Evolutionary conservation across 2,888 invertebrate species (phyloP).

Genomic region (Chloroclysta siterata): DNA sequence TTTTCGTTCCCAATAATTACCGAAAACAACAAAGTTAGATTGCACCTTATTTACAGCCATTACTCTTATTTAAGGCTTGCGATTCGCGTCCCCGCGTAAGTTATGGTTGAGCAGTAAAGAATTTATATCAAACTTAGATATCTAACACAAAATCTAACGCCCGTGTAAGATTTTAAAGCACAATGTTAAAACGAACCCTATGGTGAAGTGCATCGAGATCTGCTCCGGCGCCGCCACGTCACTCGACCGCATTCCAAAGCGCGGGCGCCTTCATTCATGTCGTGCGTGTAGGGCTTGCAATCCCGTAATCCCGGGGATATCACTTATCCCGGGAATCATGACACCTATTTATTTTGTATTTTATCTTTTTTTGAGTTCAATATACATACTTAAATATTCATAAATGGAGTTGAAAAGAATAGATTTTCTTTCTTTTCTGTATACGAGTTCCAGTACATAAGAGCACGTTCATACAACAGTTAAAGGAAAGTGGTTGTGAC

Average conservation of each 20-base stretch:
- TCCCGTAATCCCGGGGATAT: conserved; percentile 20
- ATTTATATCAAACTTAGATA: background rate
- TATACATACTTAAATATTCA: too few species aligned
- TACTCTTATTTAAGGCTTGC: too few species aligned
- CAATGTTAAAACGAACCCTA: conserved; percentile 66
- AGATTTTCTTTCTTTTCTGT: too few species aligned
- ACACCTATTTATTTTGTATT: background rate
- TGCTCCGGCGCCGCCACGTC: conserved; percentile 86
- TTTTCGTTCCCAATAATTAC: too few species aligned
- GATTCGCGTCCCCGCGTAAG: background rate
- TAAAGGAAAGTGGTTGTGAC: background rate
- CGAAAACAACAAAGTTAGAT: too few species aligned
- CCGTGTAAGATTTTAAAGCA: conserved; percentile 29
- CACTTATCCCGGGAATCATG: conserved; percentile 1
- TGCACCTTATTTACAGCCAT: too few species aligned
- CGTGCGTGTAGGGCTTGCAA: conserved; percentile 52
- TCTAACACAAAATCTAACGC: conserved; percentile 8
- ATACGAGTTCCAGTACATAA: background rate
- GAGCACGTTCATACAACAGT: background rate
- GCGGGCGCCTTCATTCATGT: conserved; percentile 80
- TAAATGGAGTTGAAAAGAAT: too few species aligned
- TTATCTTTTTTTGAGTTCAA: too few species aligned
- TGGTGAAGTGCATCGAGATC: conserved; percentile 83
- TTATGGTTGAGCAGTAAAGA: background rate
- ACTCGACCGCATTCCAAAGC: conserved; percentile 85